Conservation (phyloP, 2,888 invertebrate species). For the Poecilobothrus nobilitatus region DNA sequence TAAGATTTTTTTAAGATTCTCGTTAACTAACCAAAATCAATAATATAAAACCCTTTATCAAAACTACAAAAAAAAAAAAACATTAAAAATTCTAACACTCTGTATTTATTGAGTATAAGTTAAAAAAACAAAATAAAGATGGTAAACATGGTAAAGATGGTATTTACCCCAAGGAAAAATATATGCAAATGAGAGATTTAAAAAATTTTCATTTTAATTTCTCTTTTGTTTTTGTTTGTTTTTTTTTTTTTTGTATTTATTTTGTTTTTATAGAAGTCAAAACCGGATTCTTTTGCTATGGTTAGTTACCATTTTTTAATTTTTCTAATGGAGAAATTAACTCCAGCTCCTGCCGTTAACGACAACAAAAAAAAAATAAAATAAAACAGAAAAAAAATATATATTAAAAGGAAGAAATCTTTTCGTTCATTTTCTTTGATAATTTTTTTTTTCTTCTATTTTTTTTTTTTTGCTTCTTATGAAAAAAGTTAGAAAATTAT, state of each 20-base stretch:
- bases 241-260: not conserved
- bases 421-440: constrained; percentile 1
- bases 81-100: too few species aligned
- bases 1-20: too few species aligned
- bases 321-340: constrained; percentile 6
- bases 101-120: too few species aligned
- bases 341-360: not conserved
- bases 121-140: too few species aligned
- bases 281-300: constrained; percentile 6
- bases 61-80: too few species aligned
- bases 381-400: too few species aligned
- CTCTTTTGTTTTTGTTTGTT: not conserved
- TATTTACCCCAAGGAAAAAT: not conserved
- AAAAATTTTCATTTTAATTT: not conserved
- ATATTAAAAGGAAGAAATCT: not conserved
- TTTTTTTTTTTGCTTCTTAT: not conserved
- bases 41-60: too few species aligned
- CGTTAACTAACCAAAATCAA: too few species aligned
- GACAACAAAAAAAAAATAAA: not conserved
- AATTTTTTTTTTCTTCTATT: not conserved
- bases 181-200: constrained; percentile 6
- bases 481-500: constrained; percentile 4
- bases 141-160: too few species aligned
- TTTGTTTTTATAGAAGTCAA: not conserved
- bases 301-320: constrained; percentile 5